Conservation (phyloP, 2,113 vertebrate genomes). For the Gymnarchus niloticus region DNA sequence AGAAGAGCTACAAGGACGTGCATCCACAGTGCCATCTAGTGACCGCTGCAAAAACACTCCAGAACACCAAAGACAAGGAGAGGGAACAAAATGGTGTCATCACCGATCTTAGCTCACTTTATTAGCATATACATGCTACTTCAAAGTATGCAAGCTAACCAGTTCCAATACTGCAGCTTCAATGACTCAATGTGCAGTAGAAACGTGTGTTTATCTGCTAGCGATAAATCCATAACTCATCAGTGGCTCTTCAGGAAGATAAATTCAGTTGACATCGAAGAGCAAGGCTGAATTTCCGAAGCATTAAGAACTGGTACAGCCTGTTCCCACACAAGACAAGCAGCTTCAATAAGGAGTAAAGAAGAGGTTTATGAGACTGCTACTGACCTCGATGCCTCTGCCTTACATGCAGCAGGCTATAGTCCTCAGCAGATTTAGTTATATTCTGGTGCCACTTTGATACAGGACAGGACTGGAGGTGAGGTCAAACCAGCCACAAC, state of each 20-base stretch:
- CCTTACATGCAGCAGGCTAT: neutral
- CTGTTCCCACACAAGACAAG: slow-evolving; percentile 7
- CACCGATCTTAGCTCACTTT: neutral
- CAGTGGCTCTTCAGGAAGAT: neutral
- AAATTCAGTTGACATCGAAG: neutral
- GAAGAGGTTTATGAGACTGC: neutral
- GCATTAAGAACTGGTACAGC: slow-evolving; percentile 12
- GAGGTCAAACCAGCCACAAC: neutral
- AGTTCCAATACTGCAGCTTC: neutral
- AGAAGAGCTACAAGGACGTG: slow-evolving; percentile 20
- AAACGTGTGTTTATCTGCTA: neutral
- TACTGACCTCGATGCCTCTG: neutral
- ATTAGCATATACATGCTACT: neutral
- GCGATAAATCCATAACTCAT: neutral
- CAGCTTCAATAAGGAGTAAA: slow-evolving; percentile 13
- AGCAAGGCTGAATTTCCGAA: neutral
- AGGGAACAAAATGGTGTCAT: neutral
- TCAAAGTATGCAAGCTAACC: neutral
- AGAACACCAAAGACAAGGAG: neutral
- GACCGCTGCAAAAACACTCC: slow-evolving; percentile 30
- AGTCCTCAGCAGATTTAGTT: no score
- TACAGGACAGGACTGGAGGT: neutral
- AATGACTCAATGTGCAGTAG: neutral
- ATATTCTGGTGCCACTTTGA: neutral
- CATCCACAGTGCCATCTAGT: slow-evolving; percentile 72